Conservation (phyloP, 2,888 invertebrate genomes). For the Atethmia centrago region DNA sequence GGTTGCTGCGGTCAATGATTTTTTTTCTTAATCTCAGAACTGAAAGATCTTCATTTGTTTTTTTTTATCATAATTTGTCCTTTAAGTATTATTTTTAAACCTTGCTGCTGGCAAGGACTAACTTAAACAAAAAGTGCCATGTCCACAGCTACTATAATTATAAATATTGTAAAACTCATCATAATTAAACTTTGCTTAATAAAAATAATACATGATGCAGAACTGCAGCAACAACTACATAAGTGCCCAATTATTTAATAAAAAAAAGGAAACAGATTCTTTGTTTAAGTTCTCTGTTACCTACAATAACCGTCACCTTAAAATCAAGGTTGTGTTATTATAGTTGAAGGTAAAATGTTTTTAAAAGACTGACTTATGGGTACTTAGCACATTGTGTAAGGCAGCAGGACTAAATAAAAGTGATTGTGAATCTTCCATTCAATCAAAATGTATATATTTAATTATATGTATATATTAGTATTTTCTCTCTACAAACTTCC, state of each 20-base stretch:
- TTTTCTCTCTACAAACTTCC: not conserved
- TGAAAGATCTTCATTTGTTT: not conserved
- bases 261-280: conserved; percentile 18
- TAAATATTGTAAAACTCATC: conserved; percentile 5
- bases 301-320: conserved; percentile 56
- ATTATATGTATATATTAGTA: too few relatives aligned
- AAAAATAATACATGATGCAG: not conserved
- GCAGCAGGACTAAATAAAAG: not conserved
- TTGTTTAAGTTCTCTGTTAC: conserved; percentile 10
- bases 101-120: not conserved
- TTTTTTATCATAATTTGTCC: too few relatives aligned
- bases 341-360: conserved; percentile 29
- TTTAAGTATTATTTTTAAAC: not conserved
- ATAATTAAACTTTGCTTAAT: not conserved
- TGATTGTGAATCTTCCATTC: not conserved
- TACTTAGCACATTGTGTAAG: conserved; percentile 26
- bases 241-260: conserved; percentile 17
- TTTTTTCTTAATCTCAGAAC: not conserved
- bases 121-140: not conserved
- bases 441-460: not conserved
- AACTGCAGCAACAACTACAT: conserved; percentile 4
- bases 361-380: conserved; percentile 22
- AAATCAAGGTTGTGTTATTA: conserved; percentile 65
- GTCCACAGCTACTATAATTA: not conserved
- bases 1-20: not conserved